Evolutionary conservation across 30 jellyfish, hydroid and myxozoan genomes (phyloP).

Genomic region (Aurelia aurita complex sp. Pacific): DNA sequence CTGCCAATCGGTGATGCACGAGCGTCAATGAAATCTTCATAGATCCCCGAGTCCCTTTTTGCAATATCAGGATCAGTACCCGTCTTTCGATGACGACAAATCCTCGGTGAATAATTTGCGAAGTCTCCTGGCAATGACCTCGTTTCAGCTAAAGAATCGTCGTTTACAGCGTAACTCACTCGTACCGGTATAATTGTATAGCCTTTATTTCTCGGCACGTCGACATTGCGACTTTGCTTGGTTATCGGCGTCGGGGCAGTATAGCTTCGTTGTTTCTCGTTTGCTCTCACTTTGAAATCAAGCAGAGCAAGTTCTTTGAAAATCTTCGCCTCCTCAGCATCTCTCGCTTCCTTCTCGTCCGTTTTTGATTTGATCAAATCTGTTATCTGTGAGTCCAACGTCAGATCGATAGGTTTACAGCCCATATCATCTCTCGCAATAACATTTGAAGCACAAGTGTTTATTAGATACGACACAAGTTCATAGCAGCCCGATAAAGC

Average conservation of each 20-base stretch:
- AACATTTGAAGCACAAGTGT: constrained; percentile 71
- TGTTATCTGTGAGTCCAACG: constrained; percentile 57
- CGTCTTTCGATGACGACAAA: background rate
- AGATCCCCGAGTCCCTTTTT: constrained; percentile 22
- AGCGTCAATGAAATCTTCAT: constrained; percentile 1
- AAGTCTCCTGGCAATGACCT: constrained; percentile 26
- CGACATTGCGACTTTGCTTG: background rate
- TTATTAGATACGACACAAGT: constrained; percentile 57
- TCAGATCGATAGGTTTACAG: constrained; percentile 67
- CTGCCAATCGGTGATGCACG: too few species aligned
- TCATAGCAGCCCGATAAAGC: constrained; percentile 68
- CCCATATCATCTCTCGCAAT: constrained; percentile 85
- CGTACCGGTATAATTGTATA: background rate
- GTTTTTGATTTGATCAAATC: background rate
- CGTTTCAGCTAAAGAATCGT: constrained; percentile 8
- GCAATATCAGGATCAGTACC: background rate
- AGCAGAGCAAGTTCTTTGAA: background rate
- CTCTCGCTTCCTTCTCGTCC: constrained; percentile 2
- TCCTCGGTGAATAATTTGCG: background rate
- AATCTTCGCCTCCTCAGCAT: constrained; percentile 10
- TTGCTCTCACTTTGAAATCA: background rate
- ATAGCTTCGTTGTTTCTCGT: constrained; percentile 9
- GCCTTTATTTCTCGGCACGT: background rate
- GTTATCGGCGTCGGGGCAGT: constrained; percentile 6
- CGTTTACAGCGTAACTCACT: background rate